A percentile compares a stretch with the other conserved stretches of the same genome.
phyloP scores from a whole-genome alignment of 2,888 invertebrate species.

The Eilema caniola region DNA sequence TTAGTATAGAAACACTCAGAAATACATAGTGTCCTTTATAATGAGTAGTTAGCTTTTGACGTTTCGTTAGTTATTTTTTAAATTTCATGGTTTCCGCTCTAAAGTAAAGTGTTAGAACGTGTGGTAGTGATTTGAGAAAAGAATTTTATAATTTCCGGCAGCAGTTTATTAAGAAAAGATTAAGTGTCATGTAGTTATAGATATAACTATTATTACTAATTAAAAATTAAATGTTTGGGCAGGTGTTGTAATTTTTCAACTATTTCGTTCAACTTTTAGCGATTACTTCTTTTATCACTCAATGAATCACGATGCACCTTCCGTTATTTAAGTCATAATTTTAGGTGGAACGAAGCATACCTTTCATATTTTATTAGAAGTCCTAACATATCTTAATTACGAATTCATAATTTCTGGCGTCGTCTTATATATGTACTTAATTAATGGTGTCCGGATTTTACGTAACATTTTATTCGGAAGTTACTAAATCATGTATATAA shows the following conservation, averaged over 20 bases:
- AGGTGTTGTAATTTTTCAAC: slow-evolving; percentile 29
- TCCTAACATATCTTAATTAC: slow-evolving; percentile 64
- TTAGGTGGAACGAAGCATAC: slow-evolving; percentile 74
- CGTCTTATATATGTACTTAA: background rate
- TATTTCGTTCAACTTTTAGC: slow-evolving; percentile 51
- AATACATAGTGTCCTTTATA: background rate
- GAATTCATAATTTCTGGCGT: slow-evolving; percentile 52
- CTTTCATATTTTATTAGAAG: slow-evolving; percentile 63
- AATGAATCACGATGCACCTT: slow-evolving; percentile 71
- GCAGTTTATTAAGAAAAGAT: background rate
- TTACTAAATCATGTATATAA: background rate
- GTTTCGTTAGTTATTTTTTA: background rate
- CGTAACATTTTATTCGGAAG: background rate
- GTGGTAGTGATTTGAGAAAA: background rate
- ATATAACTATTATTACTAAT: slow-evolving; percentile 1
- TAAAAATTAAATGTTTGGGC: slow-evolving; percentile 4
- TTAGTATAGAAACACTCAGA: background rate
- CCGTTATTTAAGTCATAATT: slow-evolving; percentile 80
- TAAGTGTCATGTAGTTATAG: slow-evolving; percentile 18
- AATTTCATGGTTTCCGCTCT: slow-evolving; percentile 14
- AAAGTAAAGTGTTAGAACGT: background rate
- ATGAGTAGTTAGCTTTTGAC: background rate
- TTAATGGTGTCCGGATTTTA: background rate
- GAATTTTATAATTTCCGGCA: slow-evolving; percentile 39
- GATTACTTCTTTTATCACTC: slow-evolving; percentile 71